Percentiles rank a stretch among this genome's conserved stretches.
Evolutionary conservation across 2,888 invertebrate genomes (phyloP).

Genomic region (Keiferia lycopersicella): DNA sequence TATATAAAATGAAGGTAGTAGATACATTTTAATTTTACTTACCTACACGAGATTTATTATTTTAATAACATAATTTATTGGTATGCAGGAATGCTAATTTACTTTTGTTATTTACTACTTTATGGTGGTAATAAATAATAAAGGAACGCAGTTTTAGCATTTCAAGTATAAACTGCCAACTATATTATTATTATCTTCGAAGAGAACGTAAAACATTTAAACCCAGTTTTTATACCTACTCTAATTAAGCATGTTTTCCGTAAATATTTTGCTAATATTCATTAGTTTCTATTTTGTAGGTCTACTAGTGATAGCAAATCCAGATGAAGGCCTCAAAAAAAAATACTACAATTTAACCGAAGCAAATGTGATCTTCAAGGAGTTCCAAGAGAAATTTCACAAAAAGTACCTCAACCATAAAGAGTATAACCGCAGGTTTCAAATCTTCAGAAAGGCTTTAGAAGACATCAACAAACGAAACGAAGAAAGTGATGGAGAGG

Average conservation of each 20-base stretch:
- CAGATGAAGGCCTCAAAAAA: background rate
- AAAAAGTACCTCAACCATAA: background rate
- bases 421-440: slow-evolving; percentile 19
- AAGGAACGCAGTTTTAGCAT: background rate
- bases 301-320: background rate
- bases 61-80: background rate
- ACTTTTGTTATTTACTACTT: background rate
- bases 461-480: slow-evolving; percentile 18
- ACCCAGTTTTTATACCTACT: background rate
- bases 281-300: background rate
- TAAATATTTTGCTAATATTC: background rate
- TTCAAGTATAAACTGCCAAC: background rate
- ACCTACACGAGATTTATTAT: no score
- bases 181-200: slow-evolving; percentile 3
- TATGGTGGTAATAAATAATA: slow-evolving; percentile 5
- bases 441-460: slow-evolving; percentile 18
- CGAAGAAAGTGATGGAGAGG: slow-evolving; percentile 5
- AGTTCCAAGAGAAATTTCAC: background rate
- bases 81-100: background rate
- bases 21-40: no score
- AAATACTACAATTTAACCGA: background rate
- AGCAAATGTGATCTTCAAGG: background rate
- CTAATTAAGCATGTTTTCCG: background rate
- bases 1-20: no score
- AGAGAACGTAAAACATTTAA: background rate